Evolutionary conservation across 2,797 vertebrate species (phyloP).

Genomic region (Sciurus carolinensis): DNA sequence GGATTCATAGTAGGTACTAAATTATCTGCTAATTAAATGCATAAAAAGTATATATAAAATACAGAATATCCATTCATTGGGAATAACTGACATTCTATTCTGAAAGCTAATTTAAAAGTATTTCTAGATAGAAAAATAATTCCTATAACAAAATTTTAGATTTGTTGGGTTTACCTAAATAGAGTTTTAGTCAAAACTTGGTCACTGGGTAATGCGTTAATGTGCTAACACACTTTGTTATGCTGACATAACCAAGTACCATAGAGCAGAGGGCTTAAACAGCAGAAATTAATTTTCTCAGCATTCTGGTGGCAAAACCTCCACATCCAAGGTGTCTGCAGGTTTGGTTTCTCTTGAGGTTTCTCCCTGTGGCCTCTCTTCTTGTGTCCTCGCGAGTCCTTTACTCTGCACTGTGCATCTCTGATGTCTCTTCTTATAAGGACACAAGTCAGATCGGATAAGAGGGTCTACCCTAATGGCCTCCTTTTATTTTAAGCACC

Average conservation of each 20-base stretch:
- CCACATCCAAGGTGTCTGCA: background rate
- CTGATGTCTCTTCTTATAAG: background rate
- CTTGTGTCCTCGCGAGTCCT: background rate
- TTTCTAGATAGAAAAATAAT: constrained; percentile 3
- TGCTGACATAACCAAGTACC: background rate
- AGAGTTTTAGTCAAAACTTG: background rate
- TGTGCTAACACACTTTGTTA: background rate
- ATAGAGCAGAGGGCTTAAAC: background rate
- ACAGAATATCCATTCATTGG: background rate
- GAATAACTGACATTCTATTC: background rate
- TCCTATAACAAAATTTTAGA: background rate
- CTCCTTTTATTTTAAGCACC: constrained; percentile 12
- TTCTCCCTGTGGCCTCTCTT: background rate
- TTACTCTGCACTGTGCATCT: background rate
- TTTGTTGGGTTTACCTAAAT: background rate
- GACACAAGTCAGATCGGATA: background rate
- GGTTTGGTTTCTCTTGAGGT: background rate
- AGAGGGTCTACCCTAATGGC: background rate
- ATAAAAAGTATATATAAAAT: background rate
- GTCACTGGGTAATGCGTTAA: background rate
- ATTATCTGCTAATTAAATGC: constrained; percentile 15
- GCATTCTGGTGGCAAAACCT: background rate
- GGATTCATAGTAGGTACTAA: background rate
- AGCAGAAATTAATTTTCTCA: constrained; percentile 28
- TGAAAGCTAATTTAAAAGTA: background rate